Conservation (phyloP, 2,888 invertebrate genomes). For the Hoplodrina blanda region DNA sequence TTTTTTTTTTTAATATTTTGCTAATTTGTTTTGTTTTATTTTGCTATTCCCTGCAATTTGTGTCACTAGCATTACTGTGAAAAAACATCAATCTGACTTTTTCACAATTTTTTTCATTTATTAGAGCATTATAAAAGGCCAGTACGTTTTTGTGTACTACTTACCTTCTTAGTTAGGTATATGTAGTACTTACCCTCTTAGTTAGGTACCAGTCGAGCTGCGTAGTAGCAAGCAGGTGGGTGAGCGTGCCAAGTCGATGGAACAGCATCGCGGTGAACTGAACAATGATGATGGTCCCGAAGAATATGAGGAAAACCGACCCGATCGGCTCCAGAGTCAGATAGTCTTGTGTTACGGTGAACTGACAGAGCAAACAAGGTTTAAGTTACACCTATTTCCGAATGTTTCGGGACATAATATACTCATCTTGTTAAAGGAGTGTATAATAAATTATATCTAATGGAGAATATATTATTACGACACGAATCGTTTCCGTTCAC, state of each 20-base stretch:
- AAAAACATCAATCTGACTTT: too few species aligned
- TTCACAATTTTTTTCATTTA: too few species aligned
- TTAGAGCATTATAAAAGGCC: neutral
- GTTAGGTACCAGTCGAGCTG: constrained; percentile 95
- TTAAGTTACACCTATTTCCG: neutral
- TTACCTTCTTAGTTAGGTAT: constrained; percentile 93
- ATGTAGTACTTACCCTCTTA: constrained; percentile 92
- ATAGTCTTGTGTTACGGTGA: constrained; percentile 95
- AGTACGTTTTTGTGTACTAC: neutral
- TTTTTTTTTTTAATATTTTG: neutral
- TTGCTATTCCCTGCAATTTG: neutral
- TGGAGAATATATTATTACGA: neutral
- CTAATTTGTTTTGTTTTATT: neutral
- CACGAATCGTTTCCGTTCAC: too few species aligned
- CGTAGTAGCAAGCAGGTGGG: constrained; percentile 98
- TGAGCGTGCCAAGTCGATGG: constrained; percentile 98
- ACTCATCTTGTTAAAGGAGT: neutral
- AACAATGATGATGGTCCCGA: constrained; percentile 97
- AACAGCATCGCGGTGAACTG: constrained; percentile 99
- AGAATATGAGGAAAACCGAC: constrained; percentile 98
- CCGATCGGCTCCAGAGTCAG: constrained; percentile 98
- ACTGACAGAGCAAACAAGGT: constrained; percentile 85
- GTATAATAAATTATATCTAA: neutral
- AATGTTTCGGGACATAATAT: neutral
- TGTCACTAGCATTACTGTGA: too few species aligned